These are phyloP conservation scores for Ectropis grisescens DNA, from an alignment of 1,140 invertebrate genomes.

Conservation along the genomic window DNA sequence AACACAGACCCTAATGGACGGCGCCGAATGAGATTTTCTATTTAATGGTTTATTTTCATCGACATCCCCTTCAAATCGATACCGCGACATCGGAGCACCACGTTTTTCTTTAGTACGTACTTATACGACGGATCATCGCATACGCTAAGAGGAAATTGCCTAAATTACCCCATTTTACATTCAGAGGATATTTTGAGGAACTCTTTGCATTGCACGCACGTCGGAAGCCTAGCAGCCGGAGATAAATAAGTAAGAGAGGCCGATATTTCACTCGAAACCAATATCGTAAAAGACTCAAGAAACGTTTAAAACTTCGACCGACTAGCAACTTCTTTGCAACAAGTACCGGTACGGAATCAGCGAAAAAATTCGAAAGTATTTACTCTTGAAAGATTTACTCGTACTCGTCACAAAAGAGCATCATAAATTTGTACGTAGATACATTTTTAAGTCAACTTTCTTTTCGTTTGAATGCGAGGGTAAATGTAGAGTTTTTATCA, in stretches of 20 bases:
- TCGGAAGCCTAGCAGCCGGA: constrained; percentile 27
- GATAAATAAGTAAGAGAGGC: constrained; percentile 43
- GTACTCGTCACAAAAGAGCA: constrained; percentile 9
- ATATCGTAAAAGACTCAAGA: constrained; percentile 33
- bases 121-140: no score
- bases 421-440: constrained; percentile 13
- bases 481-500: constrained; percentile 32
- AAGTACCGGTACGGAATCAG: no score
- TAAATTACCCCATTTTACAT: constrained; percentile 26
- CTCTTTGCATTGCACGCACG: constrained; percentile 34
- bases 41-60: no score
- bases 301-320: constrained; percentile 25
- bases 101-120: no score
- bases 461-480: constrained; percentile 20
- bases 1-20: no score
- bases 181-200: constrained; percentile 13
- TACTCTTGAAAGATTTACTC: constrained; percentile 5
- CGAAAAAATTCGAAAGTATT: no score
- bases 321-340: no score
- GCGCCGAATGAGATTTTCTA: no score
- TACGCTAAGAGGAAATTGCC: constrained; percentile 13
- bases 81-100: no score
- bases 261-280: constrained; percentile 47
- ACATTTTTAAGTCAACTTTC: constrained; percentile 19
- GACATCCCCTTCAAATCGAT: no score